Base-by-base conservation (phyloP, 2,113 vertebrate species). In the Gallinago jamesoni region DNA sequence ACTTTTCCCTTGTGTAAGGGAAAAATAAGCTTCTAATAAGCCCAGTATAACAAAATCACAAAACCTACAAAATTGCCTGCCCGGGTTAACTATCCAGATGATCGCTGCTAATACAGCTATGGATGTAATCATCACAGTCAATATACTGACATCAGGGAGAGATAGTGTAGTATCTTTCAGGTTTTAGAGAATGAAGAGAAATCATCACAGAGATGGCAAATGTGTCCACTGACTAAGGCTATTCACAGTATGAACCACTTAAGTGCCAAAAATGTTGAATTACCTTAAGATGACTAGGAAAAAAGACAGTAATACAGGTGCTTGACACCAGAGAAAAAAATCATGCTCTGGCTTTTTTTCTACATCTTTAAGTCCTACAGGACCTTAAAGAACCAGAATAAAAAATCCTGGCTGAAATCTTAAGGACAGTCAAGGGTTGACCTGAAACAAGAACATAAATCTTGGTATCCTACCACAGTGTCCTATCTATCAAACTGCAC, bases 1-100 rank as follows among this genome's bases (percentile, higher is more conserved):
- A 60, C 95, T 90, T 95, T 94, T 68, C 75, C 22, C 63, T 50
- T 33, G n/a, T 69, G 53, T 70, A 94, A 93, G n/a, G 47, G 45
- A 80, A 93, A 85, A 76, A 48, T 14, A 68, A 72, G 14, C 11
- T 15, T 69, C 59, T 74, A 57, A 59, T 63, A 64, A 27, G 22
- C 35, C n/a, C 15, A 53, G 7, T 63, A 37, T 41, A 83, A 79
- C 33, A 79, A 84, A 81, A 85, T 35, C 31, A 70, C 66, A 78
- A 73, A 82, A 33, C 21, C n/a, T 68, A 53, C 33, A 41, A 28
- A 74, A 74, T 37, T 66, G 50, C n/a, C 35, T n/a, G 47, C 12
- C 18, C 70, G 52, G 43, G 43, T 81, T 41, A 80, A 81, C 37
- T 91, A 63, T 47, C 52, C 8, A 13, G 91, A 74, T n/a, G 43